A percentile compares a stretch with the other conserved stretches of the same genome.
Conservation (phyloP, 1,140 invertebrate genomes). For the Lepidurus arcticus region DNA sequence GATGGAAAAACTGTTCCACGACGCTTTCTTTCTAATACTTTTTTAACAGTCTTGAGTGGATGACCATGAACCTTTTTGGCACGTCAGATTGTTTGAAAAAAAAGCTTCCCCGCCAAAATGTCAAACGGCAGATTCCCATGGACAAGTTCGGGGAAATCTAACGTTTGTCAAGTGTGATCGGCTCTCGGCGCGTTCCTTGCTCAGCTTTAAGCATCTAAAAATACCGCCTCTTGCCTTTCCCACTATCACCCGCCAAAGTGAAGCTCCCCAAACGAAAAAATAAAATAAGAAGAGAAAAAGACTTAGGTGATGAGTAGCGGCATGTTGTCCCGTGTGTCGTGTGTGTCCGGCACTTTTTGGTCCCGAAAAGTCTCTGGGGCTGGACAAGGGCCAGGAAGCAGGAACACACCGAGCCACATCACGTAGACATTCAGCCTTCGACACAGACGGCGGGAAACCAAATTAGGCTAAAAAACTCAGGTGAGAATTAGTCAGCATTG, state of each 20-base stretch:
- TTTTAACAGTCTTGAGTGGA: no score
- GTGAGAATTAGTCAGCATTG: not conserved
- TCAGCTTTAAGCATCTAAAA: conserved; percentile 5
- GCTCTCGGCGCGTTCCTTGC: not conserved
- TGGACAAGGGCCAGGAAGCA: conserved; percentile 7
- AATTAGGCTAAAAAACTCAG: not conserved
- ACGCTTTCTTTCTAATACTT: no score
- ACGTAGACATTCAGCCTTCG: not conserved
- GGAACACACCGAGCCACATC: not conserved
- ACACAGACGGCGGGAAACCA: not conserved
- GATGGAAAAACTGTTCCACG: no score
- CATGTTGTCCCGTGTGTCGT: not conserved
- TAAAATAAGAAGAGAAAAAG: conserved; percentile 25
- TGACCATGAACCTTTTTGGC: not conserved
- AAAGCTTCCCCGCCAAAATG: not conserved
- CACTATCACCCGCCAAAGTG: not conserved
- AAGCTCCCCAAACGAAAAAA: conserved; percentile 2
- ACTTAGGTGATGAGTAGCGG: not conserved
- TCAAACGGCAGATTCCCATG: not conserved
- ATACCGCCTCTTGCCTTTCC: not conserved
- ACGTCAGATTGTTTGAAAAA: not conserved
- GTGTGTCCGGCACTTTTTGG: not conserved
- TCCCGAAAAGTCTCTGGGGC: not conserved
- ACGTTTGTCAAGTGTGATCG: not conserved
- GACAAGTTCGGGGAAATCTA: not conserved